Base-by-base conservation (phyloP, 1,140 invertebrate genomes). In the Neelides sp. region DNA sequence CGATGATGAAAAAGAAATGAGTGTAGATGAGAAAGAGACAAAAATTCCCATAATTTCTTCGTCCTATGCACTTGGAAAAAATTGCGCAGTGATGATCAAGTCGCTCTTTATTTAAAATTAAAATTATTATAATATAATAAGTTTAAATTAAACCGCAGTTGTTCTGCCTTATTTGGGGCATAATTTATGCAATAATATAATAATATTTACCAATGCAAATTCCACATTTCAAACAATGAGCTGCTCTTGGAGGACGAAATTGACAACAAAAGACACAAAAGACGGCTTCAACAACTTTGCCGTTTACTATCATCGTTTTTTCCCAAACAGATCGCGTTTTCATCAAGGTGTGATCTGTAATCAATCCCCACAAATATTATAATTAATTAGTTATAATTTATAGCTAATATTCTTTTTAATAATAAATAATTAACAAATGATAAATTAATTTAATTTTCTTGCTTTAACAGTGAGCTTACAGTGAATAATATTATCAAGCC, bases 41-140 rank as follows among this genome's bases (percentile, higher is more conserved):
- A 15, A 34, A 52, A 37, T 24, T 23, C 24, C 50, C 30, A 39
- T 43, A 45, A 28, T 52, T 52, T 17, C 50, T 13, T 28, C 34
- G 5, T 8, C 50, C 50, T 15, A 52, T 46, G 34, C 50, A 52
- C 13, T 15, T 52, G 24, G 42, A 41, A 40, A 52, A 39, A 0
- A 45, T 20, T 0, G 1, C 1, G 20, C 50, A 43, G 32, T 52
- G 50, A 23, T 46, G 43, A 46, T 46, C 43, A 10, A 34, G 40
- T 40, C 42, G 27, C 7, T 52, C 50, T 52, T 20, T 3, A 37
- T 1, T 35, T 17, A 13, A 43, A 20, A 12, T 13, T 34, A 32
- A 12, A 22, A 22, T 7, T 42, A 22, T 15, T 23, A 20, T 8
- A 4, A 42, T 8, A 7, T 42, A 10, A 23, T 23, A 22, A 42